These are phyloP conservation scores for Lophochroa leadbeateri DNA, from an alignment of 2,113 vertebrate genomes.

Conservation along the genomic window DNA sequence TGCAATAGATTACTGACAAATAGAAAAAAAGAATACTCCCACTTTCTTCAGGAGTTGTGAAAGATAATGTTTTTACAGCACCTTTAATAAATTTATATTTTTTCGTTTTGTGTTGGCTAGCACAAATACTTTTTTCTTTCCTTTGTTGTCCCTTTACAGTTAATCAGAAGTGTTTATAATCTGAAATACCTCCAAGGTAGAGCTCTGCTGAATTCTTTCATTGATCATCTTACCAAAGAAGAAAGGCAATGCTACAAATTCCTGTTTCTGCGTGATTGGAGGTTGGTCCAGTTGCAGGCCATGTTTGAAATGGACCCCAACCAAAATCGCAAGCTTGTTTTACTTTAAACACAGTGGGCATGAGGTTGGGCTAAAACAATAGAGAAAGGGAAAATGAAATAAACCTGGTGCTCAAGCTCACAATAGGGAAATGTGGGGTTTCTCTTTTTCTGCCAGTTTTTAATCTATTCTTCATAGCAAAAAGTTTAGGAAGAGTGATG, in stretches of 20 bases:
- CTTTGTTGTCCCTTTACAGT: not conserved
- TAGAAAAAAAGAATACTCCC: not conserved
- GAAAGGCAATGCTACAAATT: not conserved
- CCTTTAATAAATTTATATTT: not conserved
- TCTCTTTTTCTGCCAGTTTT: not conserved
- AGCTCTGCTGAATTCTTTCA: not conserved
- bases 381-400: not conserved
- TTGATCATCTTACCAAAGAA: not conserved
- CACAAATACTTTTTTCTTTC: not conserved
- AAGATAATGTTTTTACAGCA: not conserved
- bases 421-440: not conserved
- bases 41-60: not conserved
- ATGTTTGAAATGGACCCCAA: not conserved
- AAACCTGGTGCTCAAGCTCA: not conserved
- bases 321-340: not conserved
- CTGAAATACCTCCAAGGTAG: not conserved
- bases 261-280: not conserved
- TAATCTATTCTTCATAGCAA: not conserved
- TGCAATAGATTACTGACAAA: not conserved
- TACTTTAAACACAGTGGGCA: not conserved
- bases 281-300: not conserved
- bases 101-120: not conserved
- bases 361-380: not conserved
- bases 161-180: not conserved
- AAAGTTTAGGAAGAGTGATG: not conserved